phyloP scores from a whole-genome alignment of 37 sponge, comb jelly and placozoan species.

The Hexactinellida sp. region DNA sequence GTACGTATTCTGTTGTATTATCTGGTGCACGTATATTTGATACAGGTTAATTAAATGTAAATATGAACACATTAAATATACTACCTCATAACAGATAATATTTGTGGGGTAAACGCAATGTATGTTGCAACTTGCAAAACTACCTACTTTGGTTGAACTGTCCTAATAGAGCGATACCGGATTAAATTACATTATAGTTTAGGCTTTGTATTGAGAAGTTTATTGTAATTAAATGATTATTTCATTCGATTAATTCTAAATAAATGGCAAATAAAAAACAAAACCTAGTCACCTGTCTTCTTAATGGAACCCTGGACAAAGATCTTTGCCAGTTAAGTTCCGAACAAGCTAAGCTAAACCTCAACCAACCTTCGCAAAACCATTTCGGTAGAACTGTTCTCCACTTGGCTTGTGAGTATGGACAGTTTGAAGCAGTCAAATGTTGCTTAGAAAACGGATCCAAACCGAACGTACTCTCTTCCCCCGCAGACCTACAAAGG shows the following conservation, averaged over 20 bases:
- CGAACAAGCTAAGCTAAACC: not conserved
- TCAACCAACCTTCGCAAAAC: not conserved
- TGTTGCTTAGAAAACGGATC: not conserved
- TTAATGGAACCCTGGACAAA: not conserved
- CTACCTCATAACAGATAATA: too few relatives aligned
- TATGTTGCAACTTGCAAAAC: too few relatives aligned
- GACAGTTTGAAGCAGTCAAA: not conserved
- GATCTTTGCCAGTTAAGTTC: not conserved
- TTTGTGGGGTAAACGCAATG: too few relatives aligned
- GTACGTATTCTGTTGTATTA: not conserved
- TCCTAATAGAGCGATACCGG: too few relatives aligned
- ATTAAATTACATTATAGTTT: not conserved
- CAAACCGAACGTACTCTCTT: slow-evolving; percentile 39
- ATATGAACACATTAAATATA: too few relatives aligned
- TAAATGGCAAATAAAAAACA: not conserved
- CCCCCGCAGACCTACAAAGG: slow-evolving; percentile 30
- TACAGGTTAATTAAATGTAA: not conserved
- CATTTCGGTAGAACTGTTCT: not conserved
- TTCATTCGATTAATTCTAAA: not conserved
- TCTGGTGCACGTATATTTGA: slow-evolving; percentile 15
- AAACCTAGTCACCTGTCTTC: not conserved
- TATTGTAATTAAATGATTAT: not conserved
- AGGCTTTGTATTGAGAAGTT: not conserved
- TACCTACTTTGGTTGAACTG: too few relatives aligned
- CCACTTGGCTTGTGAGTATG: not conserved